These are phyloP conservation scores for Conchocele bisecta DNA, from an alignment of 2,888 invertebrate species.

Conservation along the genomic window DNA sequence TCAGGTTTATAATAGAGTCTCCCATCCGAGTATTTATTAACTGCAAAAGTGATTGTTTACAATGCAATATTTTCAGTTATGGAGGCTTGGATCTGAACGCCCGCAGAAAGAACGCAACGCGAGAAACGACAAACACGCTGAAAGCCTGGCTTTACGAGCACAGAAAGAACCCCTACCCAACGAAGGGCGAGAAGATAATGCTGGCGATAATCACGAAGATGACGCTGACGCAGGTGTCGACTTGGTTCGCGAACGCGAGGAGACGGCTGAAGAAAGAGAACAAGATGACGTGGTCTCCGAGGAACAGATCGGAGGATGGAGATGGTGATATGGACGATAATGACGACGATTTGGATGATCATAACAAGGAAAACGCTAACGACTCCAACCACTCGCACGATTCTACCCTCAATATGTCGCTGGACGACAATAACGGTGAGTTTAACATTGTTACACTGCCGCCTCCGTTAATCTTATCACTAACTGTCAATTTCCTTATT, in stretches of 20 bases:
- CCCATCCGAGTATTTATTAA: too few relatives aligned
- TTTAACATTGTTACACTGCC: too few relatives aligned
- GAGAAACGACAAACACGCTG: conserved; percentile 98
- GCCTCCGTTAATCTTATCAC: too few relatives aligned
- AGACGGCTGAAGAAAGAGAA: conserved; percentile 97
- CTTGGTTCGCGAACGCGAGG: conserved; percentile 98
- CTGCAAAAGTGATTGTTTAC: too few relatives aligned
- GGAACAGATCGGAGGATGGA: conserved; percentile 85
- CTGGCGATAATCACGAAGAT: conserved; percentile 97
- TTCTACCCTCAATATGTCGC: neutral
- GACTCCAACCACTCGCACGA: conserved; percentile 38
- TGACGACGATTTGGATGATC: conserved; percentile 60
- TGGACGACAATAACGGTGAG: too few relatives aligned
- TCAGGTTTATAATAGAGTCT: too few relatives aligned
- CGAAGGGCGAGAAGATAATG: conserved; percentile 98
- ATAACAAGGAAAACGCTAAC: conserved; percentile 38
- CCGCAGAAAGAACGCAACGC: conserved; percentile 97
- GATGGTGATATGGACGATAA: conserved; percentile 79
- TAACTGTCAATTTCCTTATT: too few relatives aligned
- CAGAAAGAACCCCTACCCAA: conserved; percentile 97
- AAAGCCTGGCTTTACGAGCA: conserved; percentile 99
- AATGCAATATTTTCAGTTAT: conserved; percentile 67
- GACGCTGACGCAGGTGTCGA: conserved; percentile 95
- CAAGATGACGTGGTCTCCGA: conserved; percentile 98
- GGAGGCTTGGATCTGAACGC: conserved; percentile 91